Percentiles rank a stretch among this genome's conserved stretches.
These are phyloP conservation scores for Mactromeris polynyma DNA, from an alignment of 2,888 invertebrate genomes.

Conservation along the genomic window DNA sequence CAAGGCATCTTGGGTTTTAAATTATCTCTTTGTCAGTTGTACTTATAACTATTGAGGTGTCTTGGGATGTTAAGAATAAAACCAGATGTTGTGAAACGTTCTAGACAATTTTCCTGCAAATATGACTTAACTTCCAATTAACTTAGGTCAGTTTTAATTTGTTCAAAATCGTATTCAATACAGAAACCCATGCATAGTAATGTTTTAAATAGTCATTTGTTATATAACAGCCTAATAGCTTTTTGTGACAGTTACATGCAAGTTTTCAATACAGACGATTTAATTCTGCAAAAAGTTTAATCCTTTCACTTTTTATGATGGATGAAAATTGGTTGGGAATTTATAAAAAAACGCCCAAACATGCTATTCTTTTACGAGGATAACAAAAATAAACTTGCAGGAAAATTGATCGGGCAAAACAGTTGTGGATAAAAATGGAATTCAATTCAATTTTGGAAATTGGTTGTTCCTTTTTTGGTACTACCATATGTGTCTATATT, in stretches of 20 bases:
- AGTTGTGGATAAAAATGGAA: background rate
- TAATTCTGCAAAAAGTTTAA: background rate
- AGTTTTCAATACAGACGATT: background rate
- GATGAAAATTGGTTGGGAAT: background rate
- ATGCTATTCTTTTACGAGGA: background rate
- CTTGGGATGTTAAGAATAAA: too few species aligned
- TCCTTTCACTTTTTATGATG: background rate
- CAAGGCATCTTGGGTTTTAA: too few species aligned
- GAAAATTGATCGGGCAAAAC: slow-evolving; percentile 13
- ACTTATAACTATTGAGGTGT: too few species aligned
- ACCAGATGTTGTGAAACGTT: too few species aligned
- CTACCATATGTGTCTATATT: background rate
- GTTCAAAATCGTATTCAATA: too few species aligned
- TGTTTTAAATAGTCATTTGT: too few species aligned
- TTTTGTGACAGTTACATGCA: background rate
- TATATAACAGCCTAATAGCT: too few species aligned
- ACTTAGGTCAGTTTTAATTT: too few species aligned
- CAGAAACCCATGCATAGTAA: too few species aligned
- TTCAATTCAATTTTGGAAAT: slow-evolving; percentile 16
- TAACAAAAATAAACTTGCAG: background rate
- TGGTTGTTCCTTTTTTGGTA: background rate
- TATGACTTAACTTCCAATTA: too few species aligned
- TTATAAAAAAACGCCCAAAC: background rate
- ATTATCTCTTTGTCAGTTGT: too few species aligned
- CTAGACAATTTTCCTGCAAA: too few species aligned